These are phyloP conservation scores for Hemitrygon akajei DNA, from an alignment of 2,797 vertebrate genomes.

Conservation along the genomic window DNA sequence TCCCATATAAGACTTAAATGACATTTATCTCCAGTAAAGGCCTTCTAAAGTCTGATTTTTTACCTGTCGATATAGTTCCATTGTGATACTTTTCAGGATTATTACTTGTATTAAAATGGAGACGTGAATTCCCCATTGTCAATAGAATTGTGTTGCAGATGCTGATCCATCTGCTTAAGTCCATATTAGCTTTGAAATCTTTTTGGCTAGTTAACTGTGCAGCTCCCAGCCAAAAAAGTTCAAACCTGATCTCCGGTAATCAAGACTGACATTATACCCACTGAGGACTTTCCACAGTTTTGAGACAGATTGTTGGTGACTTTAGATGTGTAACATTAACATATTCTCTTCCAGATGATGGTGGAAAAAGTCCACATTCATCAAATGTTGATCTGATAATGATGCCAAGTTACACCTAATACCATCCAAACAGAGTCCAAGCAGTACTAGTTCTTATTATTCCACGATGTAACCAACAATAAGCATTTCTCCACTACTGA, in stretches of 20 bases:
- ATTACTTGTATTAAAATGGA: too few relatives aligned
- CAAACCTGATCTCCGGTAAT: neutral
- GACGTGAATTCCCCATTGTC: neutral
- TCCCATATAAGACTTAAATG: neutral
- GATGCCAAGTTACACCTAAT: neutral
- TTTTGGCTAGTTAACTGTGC: neutral
- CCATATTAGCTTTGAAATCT: slow-evolving; percentile 12
- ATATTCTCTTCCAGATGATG: neutral
- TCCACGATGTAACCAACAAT: neutral
- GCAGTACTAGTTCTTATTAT: too few relatives aligned
- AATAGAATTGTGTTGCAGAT: neutral
- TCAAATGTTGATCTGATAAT: neutral
- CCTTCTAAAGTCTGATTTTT: neutral
- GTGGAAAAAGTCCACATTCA: neutral
- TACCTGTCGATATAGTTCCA: neutral
- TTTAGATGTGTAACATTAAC: neutral
- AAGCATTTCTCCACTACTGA: neutral
- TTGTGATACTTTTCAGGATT: neutral
- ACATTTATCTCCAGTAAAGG: neutral
- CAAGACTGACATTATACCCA: neutral
- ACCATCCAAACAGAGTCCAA: too few relatives aligned
- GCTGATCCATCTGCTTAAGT: neutral
- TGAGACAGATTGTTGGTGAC: slow-evolving; percentile 1
- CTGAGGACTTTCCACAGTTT: neutral
- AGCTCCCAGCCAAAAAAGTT: neutral